phyloP scores from a whole-genome alignment of 2,797 vertebrate species.

The Allenopithecus nigroviridis region DNA sequence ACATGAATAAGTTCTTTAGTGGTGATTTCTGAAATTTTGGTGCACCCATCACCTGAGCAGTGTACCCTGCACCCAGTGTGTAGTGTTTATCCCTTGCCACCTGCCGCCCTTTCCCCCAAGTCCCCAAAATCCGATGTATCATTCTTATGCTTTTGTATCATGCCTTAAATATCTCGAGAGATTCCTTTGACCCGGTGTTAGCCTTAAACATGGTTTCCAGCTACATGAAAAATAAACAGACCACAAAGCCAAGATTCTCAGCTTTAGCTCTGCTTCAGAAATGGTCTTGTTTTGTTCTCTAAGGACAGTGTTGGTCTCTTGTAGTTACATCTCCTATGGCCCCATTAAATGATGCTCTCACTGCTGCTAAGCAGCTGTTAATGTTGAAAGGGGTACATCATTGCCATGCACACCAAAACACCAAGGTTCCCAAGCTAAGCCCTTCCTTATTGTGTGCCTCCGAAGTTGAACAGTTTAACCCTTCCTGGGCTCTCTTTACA shows the following conservation, averaged over 20 bases:
- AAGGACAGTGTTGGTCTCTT: neutral
- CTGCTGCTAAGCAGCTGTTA: neutral
- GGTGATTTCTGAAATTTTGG: neutral
- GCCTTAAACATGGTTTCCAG: neutral
- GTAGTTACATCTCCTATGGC: too few species aligned
- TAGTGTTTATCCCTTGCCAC: neutral
- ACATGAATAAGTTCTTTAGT: neutral
- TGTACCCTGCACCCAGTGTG: neutral
- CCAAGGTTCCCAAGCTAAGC: neutral
- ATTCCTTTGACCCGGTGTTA: neutral
- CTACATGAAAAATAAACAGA: neutral
- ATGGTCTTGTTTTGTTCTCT: neutral
- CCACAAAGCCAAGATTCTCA: neutral
- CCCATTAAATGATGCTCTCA: neutral
- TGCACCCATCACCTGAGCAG: neutral
- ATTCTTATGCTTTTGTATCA: neutral
- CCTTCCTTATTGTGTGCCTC: neutral
- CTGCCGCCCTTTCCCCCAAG: neutral
- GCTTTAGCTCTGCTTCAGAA: neutral
- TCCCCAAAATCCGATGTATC: neutral
- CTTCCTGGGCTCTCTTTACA: neutral
- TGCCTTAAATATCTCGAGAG: neutral
- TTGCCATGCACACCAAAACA: neutral
- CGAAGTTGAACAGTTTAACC: neutral
- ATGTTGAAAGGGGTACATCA: neutral